These are phyloP conservation scores for Nerophis lumbriciformis DNA, from an alignment of 2,113 vertebrate species.

Conservation along the genomic window DNA sequence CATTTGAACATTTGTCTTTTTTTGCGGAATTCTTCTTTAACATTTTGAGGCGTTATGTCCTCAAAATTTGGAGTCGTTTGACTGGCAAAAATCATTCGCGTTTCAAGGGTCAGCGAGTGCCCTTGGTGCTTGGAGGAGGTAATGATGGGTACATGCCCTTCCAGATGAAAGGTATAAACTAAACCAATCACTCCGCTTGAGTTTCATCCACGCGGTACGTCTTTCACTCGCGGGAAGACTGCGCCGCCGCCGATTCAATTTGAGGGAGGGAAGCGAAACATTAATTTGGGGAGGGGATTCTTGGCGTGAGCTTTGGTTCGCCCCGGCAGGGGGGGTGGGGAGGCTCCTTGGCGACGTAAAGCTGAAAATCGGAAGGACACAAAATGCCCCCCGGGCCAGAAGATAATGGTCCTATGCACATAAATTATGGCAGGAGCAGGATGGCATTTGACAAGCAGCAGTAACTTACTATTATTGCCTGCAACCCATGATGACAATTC, in stretches of 20 bases:
- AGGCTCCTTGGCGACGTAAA: constrained; percentile 39
- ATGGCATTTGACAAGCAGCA: constrained; percentile 58
- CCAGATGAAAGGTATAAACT: constrained; percentile 47
- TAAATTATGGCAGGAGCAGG: constrained; percentile 58
- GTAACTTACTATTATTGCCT: constrained; percentile 66
- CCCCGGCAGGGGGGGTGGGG: constrained; percentile 24
- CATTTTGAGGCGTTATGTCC: too few species aligned
- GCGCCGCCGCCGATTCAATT: constrained; percentile 30
- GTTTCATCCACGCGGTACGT: constrained; percentile 23
- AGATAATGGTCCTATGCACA: constrained; percentile 50
- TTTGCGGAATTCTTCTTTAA: too few species aligned
- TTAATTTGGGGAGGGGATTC: constrained; percentile 42
- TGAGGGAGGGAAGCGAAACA: constrained; percentile 34
- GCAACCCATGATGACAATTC: constrained; percentile 58
- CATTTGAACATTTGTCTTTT: too few species aligned
- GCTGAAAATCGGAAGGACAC: constrained; percentile 38
- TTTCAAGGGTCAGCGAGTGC: too few species aligned
- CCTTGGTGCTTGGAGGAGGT: constrained; percentile 15
- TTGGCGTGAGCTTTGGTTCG: constrained; percentile 27
- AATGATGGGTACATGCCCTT: constrained; percentile 57
- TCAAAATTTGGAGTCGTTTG: too few species aligned
- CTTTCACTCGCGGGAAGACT: constrained; percentile 25
- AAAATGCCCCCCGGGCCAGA: constrained; percentile 49
- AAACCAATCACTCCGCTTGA: constrained; percentile 26
- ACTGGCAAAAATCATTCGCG: too few species aligned